Conservation (phyloP, 2,797 vertebrate species). For the Manis pentadactyla region DNA sequence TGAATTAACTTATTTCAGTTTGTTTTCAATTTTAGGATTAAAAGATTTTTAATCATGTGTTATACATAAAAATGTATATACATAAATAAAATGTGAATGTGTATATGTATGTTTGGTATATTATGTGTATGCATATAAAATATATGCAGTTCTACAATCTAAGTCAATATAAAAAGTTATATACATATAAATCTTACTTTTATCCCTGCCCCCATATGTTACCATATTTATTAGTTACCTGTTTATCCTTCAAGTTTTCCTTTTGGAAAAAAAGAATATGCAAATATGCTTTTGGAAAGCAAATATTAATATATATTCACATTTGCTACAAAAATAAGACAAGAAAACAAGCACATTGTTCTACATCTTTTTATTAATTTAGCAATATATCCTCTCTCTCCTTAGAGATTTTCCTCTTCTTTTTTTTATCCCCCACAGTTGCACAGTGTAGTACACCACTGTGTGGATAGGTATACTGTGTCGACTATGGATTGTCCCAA, state of each 20-base stretch:
- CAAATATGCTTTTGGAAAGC: conserved; percentile 26
- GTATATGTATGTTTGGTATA: not conserved
- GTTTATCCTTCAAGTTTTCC: conserved; percentile 35
- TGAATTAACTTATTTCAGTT: not conserved
- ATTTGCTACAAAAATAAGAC: not conserved
- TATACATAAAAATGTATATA: not conserved
- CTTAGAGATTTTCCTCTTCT: not conserved
- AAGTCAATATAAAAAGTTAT: not conserved
- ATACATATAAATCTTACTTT: not conserved
- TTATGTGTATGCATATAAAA: not conserved
- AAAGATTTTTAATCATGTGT: not conserved
- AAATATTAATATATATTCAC: conserved; percentile 5
- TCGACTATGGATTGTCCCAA: not conserved
- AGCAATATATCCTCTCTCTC: not conserved
- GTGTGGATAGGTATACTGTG: not conserved
- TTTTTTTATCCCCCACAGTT: not conserved
- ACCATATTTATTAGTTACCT: not conserved
- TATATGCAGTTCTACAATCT: not conserved
- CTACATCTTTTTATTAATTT: not conserved
- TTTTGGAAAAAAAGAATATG: conserved; percentile 44
- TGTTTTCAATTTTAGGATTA: conserved; percentile 14
- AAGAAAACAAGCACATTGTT: not conserved
- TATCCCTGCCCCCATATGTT: not conserved
- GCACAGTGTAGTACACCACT: not conserved
- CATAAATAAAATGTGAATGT: not conserved